Percentiles rank a stretch among this genome's conserved stretches.
Conservation (phyloP, 2,888 invertebrate genomes). For the Scaeva pyrastri region DNA sequence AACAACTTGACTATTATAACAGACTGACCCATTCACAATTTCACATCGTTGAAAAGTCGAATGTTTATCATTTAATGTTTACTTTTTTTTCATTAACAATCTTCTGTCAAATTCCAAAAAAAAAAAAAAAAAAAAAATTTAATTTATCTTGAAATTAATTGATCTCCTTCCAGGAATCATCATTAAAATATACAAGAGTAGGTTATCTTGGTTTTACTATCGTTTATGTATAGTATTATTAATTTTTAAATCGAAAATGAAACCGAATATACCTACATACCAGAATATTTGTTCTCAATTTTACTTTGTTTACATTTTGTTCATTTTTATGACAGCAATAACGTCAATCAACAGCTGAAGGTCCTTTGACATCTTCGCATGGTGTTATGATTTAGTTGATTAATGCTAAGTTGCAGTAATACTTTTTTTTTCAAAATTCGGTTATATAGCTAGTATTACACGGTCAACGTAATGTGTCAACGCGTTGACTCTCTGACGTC, state of each 20-base stretch:
- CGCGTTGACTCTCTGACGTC: too few species aligned
- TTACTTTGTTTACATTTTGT: slow-evolving; percentile 28
- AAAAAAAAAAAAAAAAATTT: background rate
- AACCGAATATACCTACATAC: slow-evolving; percentile 23
- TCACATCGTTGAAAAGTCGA: background rate
- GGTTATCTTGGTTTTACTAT: background rate
- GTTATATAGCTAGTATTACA: too few species aligned
- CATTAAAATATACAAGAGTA: background rate
- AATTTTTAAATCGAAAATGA: slow-evolving; percentile 11
- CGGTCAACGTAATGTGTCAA: too few species aligned
- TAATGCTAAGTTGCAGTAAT: slow-evolving; percentile 16
- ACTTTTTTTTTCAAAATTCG: background rate
- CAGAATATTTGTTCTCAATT: background rate
- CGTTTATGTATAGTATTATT: background rate
- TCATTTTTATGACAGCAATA: slow-evolving; percentile 9
- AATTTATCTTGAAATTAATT: background rate
- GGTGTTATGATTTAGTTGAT: slow-evolving; percentile 40
- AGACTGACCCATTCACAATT: slow-evolving; percentile 23
- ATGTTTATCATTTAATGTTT: slow-evolving; percentile 22
- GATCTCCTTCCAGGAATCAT: background rate
- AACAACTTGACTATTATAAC: background rate
- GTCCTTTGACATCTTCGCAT: slow-evolving; percentile 46
- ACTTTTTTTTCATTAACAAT: background rate
- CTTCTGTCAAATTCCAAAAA: background rate
- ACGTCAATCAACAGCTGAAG: slow-evolving; percentile 41